Conservation (phyloP, 1,140 invertebrate genomes). For the Rhynchophorus ferrugineus region DNA sequence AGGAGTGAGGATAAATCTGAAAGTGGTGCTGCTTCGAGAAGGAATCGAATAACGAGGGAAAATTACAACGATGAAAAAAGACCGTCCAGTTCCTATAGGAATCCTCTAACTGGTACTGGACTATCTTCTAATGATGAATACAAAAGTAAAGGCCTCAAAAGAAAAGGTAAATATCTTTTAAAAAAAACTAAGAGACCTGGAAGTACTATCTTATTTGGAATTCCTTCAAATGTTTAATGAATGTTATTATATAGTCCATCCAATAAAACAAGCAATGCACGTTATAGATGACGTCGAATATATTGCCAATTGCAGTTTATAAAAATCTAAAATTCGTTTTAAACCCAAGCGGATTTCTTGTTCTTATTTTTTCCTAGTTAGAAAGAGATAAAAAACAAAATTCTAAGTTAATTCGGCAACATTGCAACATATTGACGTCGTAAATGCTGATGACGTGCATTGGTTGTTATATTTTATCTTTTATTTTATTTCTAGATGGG, state of each 20-base stretch:
- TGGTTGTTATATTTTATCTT: too few species aligned
- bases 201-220: not conserved
- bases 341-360: too few species aligned
- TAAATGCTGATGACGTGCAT: too few species aligned
- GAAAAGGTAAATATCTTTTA: constrained; percentile 19
- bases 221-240: not conserved
- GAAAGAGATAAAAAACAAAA: too few species aligned
- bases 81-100: constrained; percentile 25
- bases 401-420: not conserved
- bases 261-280: too few species aligned
- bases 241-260: too few species aligned
- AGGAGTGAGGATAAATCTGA: constrained; percentile 19
- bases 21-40: constrained; percentile 7
- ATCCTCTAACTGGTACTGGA: constrained; percentile 35
- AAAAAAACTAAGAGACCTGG: too few species aligned
- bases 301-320: too few species aligned
- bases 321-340: too few species aligned
- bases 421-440: too few species aligned
- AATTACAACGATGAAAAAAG: constrained; percentile 24
- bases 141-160: constrained; percentile 25
- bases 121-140: constrained; percentile 32
- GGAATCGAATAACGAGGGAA: constrained; percentile 18
- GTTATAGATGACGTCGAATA: too few species aligned
- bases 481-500: constrained; percentile 40
- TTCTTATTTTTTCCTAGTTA: too few species aligned